Conservation (phyloP, 2,113 vertebrate genomes). For the Cyanistes caeruleus region DNA sequence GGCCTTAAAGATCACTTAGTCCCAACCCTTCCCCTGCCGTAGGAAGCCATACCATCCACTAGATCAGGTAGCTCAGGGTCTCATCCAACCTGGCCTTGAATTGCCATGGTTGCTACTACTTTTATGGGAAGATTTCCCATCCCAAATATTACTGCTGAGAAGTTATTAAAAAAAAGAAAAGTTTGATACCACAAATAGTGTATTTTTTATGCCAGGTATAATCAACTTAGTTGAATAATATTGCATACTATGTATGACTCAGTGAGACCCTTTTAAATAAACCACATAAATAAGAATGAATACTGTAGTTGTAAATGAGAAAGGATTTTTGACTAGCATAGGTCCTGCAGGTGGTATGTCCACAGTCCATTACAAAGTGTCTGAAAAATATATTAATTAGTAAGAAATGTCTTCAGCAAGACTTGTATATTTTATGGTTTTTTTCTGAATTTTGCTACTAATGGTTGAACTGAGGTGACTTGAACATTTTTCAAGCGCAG, state of each 20-base stretch:
- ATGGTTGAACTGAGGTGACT: not conserved
- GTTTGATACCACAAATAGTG: not conserved
- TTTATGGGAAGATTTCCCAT: not conserved
- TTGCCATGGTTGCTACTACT: not conserved
- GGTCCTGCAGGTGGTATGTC: not conserved
- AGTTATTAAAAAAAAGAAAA: not conserved
- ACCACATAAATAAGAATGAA: not conserved
- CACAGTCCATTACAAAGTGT: not conserved
- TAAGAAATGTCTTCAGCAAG: not conserved
- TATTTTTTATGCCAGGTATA: not conserved
- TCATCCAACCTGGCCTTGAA: not conserved
- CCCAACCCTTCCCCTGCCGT: not conserved
- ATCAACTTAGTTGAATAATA: not conserved
- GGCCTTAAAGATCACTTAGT: not conserved
- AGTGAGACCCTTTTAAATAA: not conserved
- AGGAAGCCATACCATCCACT: not conserved
- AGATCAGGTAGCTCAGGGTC: not conserved
- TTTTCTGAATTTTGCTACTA: not conserved
- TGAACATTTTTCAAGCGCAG: not conserved
- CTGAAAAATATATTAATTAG: not conserved
- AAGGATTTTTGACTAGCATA: not conserved
- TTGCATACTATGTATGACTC: not conserved
- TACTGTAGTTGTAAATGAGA: not conserved
- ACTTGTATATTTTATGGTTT: not conserved
- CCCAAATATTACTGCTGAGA: not conserved